Evolutionary conservation across 2,113 vertebrate genomes (phyloP).

Genomic region (Chaetodon trifascialis): DNA sequence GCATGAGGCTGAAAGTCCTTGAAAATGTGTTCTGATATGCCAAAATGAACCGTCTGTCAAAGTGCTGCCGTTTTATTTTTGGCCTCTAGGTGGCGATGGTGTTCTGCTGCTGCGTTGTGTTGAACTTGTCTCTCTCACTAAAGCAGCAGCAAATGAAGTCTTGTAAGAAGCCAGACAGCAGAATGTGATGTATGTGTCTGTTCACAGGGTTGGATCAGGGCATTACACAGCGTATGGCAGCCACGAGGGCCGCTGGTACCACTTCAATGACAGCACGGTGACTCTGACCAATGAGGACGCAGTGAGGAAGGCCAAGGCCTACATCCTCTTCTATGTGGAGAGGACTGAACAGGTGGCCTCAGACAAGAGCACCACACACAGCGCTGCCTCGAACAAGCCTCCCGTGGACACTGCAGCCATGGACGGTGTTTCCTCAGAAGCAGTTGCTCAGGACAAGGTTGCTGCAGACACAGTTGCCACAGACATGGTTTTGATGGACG

Average conservation of each 20-base stretch:
- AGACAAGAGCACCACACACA: slow-evolving; percentile 26
- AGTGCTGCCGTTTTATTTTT: slow-evolving; percentile 29
- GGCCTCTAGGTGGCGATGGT: slow-evolving; percentile 71
- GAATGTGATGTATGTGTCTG: slow-evolving; percentile 38
- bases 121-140: not conserved
- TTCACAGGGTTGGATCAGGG: slow-evolving; percentile 92
- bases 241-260: slow-evolving; percentile 94
- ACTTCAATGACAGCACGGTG: slow-evolving; percentile 99
- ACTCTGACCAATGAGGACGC: slow-evolving; percentile 93
- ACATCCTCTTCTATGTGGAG: slow-evolving; percentile 97
- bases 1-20: slow-evolving; percentile 26
- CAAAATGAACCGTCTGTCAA: not conserved
- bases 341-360: slow-evolving; percentile 81
- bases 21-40: slow-evolving; percentile 16
- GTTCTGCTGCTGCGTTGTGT: not conserved
- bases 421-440: slow-evolving; percentile 44
- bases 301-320: slow-evolving; percentile 96
- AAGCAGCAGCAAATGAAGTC: slow-evolving; percentile 1
- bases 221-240: slow-evolving; percentile 96
- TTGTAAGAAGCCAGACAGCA: slow-evolving; percentile 16
- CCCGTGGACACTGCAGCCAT: slow-evolving; percentile 3
- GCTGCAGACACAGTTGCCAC: not conserved
- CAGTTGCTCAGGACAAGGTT: slow-evolving; percentile 19
- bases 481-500: slow-evolving; percentile 31
- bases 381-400: slow-evolving; percentile 26